Evolutionary conservation across 2,888 invertebrate species (phyloP).

Genomic region (Callyntrura sp.): DNA sequence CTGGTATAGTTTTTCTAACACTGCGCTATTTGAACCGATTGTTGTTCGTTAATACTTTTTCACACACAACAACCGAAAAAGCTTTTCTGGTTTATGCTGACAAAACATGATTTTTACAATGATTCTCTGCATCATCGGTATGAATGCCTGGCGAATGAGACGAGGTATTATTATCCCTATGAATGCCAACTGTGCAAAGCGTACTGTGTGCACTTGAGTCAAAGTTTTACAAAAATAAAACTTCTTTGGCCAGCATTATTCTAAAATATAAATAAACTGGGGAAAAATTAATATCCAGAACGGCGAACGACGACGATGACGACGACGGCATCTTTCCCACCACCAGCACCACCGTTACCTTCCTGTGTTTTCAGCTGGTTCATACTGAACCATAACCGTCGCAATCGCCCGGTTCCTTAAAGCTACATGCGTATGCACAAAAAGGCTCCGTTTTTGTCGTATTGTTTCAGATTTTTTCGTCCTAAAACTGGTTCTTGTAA

Average conservation of each 20-base stretch:
- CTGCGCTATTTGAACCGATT: neutral
- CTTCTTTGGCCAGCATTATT: constrained; percentile 26
- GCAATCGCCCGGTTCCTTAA: constrained; percentile 35
- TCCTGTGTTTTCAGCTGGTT: constrained; percentile 57
- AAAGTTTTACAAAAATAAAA: constrained; percentile 1
- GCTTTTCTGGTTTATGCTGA: constrained; percentile 42
- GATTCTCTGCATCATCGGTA: neutral
- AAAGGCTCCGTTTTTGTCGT: constrained; percentile 54
- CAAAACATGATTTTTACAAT: constrained; percentile 30
- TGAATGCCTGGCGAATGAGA: neutral
- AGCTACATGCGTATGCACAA: constrained; percentile 15
- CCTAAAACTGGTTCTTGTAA: constrained; percentile 76
- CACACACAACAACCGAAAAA: constrained; percentile 1
- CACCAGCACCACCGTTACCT: neutral
- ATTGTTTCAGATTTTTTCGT: constrained; percentile 75
- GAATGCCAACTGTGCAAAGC: neutral
- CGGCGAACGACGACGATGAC: neutral
- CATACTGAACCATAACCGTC: constrained; percentile 31
- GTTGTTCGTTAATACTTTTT: constrained; percentile 25
- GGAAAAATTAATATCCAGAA: constrained; percentile 33
- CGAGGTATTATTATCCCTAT: neutral
- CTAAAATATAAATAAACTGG: constrained; percentile 15
- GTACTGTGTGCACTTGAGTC: neutral
- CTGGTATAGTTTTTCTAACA: neutral
- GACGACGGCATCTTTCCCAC: constrained; percentile 51